Evolutionary conservation across 2,888 invertebrate species (phyloP), one percentile per base, ranked within the genome.

Genomic region (Drosophila ochracea): DNA sequence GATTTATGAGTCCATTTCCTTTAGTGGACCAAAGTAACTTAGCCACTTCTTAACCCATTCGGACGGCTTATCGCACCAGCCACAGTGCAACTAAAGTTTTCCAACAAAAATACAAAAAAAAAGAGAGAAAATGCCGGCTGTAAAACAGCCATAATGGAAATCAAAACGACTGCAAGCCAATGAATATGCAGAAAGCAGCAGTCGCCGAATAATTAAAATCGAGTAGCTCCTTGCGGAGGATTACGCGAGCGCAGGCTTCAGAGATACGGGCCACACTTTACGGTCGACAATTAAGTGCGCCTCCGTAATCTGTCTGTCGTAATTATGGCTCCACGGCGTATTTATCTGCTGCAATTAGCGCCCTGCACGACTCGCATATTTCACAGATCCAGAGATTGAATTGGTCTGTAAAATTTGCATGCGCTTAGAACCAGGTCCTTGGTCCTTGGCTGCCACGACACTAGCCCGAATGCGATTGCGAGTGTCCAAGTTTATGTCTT

Each of bases 271-370:
- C 50, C 71, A 77, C 87, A 81, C 67, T 90, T 91, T 91, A 89
- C 80, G 81, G 78, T 65, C 88, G 91, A 88, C 91, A 89, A 91
- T 91, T 91, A 90, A 90, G 77, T 83, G 83, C 76, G 76, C 61
- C 73, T 65, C 73, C 76, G 85, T 90, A 90, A 90, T 90, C 90
- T 91, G 91, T 87, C 83, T 80, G 83, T 84, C 83, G 91, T 91
- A 90, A 90, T 91, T 91, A 91, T 91, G 91, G 91, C 84, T 82
- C 72, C 74, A 73, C 80, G 76, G 83, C 72, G 75, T 89, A 89
- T 91, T 91, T 91, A 91, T 91, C 91, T 90, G 84, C 72, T 80
- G 88, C 91, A 89, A 89, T 91, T 91, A 89, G 86, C 91, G 86
- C 82, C 72, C 68, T 61, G 89, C 76, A 74, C 67, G 66, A 76